Evolutionary conservation across 2,113 vertebrate genomes (phyloP), one percentile per base, ranked within the genome.

Genomic region (Haemorhous mexicanus): DNA sequence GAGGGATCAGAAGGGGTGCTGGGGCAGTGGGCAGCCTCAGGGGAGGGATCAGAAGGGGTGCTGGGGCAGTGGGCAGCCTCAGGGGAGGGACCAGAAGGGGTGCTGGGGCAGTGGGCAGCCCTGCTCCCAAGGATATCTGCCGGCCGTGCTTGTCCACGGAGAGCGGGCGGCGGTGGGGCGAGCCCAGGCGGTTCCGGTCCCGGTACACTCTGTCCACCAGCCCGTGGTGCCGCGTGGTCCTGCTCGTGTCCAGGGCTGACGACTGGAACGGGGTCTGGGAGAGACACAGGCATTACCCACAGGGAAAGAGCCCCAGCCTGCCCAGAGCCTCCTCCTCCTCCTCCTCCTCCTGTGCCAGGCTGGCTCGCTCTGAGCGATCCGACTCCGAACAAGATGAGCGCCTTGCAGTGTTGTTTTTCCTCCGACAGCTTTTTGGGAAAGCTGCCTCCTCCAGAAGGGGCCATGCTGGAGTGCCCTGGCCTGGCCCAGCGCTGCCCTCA

Each of bases 161-260:
- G 46, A 99, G 98, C 4, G 99, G 99, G 52, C 99, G 98, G 47
- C 99, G 98, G 88, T 99, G 99, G 0, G 99, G 99, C 24, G 99
- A 99, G 68, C 98, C 98, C 18, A 99, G 98, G 50, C 99, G 98
- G 97, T 99, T 99, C 0, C 99, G 96, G 67, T 99, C 99, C 6
- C 99, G 98, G 97, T 99, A 99, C 47, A 99, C 99, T 4, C 99
- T 98, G 95, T 99, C 99, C 92, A 99, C 99, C 94, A 99, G 97
- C 21, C 99, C 99, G 0, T 99, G 99, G 94, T 99, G 99, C 80
- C 99, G 98, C n/a, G 98, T 99, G 24, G 99, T 99, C 81, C 99
- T 98, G 96, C 99, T 99, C 14, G 99, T 99, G 96, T 99, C 99
- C 98, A 99, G 82, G 79, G 98, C 99, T 0, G 99, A 99, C 22